Conservation (phyloP, 2,888 invertebrate genomes). For the Torymus tubicola region DNA sequence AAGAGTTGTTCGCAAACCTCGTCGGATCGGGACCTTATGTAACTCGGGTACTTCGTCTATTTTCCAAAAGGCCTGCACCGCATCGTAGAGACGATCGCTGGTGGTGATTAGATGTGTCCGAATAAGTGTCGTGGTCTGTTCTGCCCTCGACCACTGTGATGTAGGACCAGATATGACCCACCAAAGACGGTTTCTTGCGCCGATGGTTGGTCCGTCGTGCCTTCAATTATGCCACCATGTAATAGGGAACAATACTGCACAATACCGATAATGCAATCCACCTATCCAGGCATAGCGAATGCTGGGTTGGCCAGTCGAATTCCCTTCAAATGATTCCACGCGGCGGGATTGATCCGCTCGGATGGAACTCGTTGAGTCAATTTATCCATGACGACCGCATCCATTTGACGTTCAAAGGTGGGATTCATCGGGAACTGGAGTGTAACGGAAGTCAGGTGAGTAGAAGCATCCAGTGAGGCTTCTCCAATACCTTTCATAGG, state of each 20-base stretch:
- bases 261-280: slow-evolving; percentile 21
- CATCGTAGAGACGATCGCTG: background rate
- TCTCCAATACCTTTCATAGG: background rate
- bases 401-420: background rate
- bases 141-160: background rate
- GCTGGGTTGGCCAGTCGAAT: slow-evolving; percentile 4
- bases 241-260: background rate
- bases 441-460: background rate
- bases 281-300: background rate
- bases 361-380: background rate
- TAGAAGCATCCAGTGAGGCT: background rate
- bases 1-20: slow-evolving; percentile 27
- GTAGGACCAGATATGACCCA: slow-evolving; percentile 25
- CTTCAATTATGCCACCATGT: background rate
- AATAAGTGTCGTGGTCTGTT: background rate
- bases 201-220: background rate
- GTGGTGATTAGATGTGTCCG: background rate
- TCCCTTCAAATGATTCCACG: slow-evolving; percentile 4
- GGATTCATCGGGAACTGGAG: background rate
- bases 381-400: slow-evolving; percentile 2
- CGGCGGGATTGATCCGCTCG: background rate
- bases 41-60: slow-evolving; percentile 36
- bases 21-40: background rate
- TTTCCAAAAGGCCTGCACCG: slow-evolving; percentile 35
- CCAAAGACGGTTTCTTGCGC: slow-evolving; percentile 28